Evolutionary conservation across 2,797 vertebrate genomes (phyloP), one percentile per base, ranked within the genome.

Genomic region (Hephaestus fuliginosus): DNA sequence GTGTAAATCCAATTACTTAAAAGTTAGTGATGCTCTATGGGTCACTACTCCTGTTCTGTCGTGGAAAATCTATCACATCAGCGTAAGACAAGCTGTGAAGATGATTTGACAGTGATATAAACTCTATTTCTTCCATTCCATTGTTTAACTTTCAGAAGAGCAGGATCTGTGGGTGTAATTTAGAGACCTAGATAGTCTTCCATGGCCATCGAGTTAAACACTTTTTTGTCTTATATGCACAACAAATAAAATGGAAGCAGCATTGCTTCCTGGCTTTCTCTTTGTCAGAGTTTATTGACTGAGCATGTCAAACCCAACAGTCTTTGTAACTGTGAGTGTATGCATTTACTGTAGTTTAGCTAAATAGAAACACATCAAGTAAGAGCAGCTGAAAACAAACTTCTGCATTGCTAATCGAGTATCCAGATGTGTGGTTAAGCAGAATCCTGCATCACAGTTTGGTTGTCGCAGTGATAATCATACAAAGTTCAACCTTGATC

Each of bases 31-130:
- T 10, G 15, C 18, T 30, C 18, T 76, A 14, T 68, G 28, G 1
- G 30, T 53, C 66, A 52, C 39, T 60, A 12, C 43, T 66, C 53
- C 49, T 61, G 63, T 44, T 53, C 22, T 53, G 39, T 52, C 5
- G 0, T 9, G 18, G 15, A 36, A 36, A 53, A 62, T 28, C 8
- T 17, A 9, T 55, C 7, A 62, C 14, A 52, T 13, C n/a, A 43
- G 28, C 3, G 6, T 17, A 18, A 51, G 36, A 76, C 36, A 33
- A 46, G 7, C 58, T 14, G 53, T 56, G 53, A 58, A 41, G 7
- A 28, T 39, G 7, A 57, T 57, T 10, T 70, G 6, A 28, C 36
- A 62, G 15, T 12, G 11, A 25, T 39, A 39, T 33, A 30, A 71
- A 61, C 25, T 25, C 18, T n/a, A 22, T 51, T 72, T 13, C 25